These are phyloP conservation scores for Eulemur rufifrons DNA, from an alignment of 2,113 vertebrate genomes.

Conservation along the genomic window DNA sequence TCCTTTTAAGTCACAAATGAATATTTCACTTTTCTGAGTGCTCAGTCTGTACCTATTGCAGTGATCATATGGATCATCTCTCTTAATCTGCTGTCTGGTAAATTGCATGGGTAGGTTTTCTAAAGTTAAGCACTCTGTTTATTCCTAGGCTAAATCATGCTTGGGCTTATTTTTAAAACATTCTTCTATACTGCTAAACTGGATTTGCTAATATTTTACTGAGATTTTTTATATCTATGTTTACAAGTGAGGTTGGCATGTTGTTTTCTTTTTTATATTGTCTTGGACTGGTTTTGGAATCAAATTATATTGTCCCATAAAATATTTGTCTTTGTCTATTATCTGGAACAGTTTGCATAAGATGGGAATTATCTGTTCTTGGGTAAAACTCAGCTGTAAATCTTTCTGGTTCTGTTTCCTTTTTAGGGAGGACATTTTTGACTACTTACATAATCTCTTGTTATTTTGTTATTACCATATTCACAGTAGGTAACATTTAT, in stretches of 20 bases:
- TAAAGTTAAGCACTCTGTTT: neutral
- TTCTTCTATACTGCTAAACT: neutral
- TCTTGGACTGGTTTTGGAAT: neutral
- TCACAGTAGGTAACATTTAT: neutral
- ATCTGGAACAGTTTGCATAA: slow-evolving; percentile 24
- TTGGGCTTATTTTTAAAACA: neutral
- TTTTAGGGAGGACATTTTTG: neutral
- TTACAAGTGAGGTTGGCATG: neutral
- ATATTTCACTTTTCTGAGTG: neutral
- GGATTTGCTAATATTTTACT: neutral
- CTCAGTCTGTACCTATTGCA: neutral
- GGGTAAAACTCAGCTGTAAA: neutral
- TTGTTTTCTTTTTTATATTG: neutral
- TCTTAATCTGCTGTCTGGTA: neutral
- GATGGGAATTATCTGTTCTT: neutral
- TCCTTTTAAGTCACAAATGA: neutral
- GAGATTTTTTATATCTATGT: neutral
- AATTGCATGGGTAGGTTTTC: neutral
- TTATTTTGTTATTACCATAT: neutral
- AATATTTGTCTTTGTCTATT: slow-evolving; percentile 8
- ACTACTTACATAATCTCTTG: neutral
- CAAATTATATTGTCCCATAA: slow-evolving; percentile 53
- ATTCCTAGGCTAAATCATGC: neutral
- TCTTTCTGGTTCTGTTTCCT: neutral
- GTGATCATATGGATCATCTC: neutral